Base-by-base conservation (phyloP, 2,113 vertebrate genomes). In the Cepphus grylle region DNA sequence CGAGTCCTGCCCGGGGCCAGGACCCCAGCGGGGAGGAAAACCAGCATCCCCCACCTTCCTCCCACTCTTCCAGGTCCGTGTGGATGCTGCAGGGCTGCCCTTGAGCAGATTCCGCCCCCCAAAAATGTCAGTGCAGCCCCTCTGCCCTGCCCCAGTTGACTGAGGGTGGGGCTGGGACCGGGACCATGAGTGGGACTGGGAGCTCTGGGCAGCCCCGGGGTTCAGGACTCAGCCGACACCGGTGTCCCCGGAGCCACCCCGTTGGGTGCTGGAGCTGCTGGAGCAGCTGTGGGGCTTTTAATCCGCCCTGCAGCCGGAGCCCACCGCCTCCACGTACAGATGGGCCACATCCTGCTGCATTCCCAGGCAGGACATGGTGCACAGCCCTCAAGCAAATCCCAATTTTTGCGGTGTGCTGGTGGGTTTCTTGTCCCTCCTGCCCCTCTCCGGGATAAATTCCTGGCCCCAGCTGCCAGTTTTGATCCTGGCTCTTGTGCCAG, bases 211-310 rank as follows among this genome's bases (percentile, higher is more conserved):
- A 77, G 43, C 63, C 13, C 62, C 8, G 9, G 42, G 36, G 4
- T 19, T 27, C 21, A 12, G 70, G 15, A 9, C 55, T 69, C 18
- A 3, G 36, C 56, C 1, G 3, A 8, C 34, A 23, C 43, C 1
- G 1, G 34, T 45, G 65, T 2, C 18, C 65, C 59, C 3, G 2
- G 3, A 15, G 12, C 40, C 52, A 8, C 27, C 5, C 32, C 5
- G 2, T 2, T 45, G 84, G 78, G 2, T 12, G 11, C 66, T 23
- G 86, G 79, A 26, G 72, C 59, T 14, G 47, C 8, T 34, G 53
- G 73, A 89, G 80, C 59, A 45, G 50, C 79, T 32, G 29, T 7
- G 12, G 85, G 43, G 66, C 11, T 66, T 81, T 59, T 49, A 49
- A 40, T 34, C 32, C 1, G 1, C 56, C 43, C 50, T 9, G 29